Conservation (phyloP, 2,113 vertebrate genomes). For the Rafetus swinhoei region DNA sequence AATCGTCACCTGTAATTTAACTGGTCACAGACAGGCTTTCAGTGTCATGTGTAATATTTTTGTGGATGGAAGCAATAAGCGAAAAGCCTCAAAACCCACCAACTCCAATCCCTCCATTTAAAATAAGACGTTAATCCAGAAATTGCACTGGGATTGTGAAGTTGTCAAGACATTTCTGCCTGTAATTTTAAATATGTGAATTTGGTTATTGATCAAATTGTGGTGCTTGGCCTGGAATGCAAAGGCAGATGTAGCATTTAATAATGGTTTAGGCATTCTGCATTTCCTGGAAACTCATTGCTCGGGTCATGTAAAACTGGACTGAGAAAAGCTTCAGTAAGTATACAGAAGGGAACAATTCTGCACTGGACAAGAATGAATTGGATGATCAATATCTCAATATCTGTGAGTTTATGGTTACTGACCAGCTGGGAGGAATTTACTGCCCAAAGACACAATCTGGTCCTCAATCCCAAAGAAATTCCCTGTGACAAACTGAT, state of each 20-base stretch:
- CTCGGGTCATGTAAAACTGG: conserved; percentile 6
- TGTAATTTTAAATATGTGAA: conserved; percentile 38
- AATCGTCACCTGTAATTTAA: neutral
- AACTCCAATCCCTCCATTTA: neutral
- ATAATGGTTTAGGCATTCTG: neutral
- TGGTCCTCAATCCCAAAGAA: neutral
- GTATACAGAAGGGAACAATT: neutral
- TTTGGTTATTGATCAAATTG: neutral
- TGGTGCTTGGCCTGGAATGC: conserved; percentile 17
- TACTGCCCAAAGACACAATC: neutral
- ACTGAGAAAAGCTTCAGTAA: neutral
- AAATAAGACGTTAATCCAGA: neutral
- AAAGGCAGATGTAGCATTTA: conserved; percentile 26
- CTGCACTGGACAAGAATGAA: neutral
- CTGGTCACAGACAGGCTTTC: accelerated
- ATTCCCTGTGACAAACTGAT: neutral
- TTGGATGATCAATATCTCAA: neutral
- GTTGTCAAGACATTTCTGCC: conserved; percentile 1
- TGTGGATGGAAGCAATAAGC: accelerated
- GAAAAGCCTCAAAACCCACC: neutral
- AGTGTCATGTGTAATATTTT: neutral
- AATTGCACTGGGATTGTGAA: neutral
- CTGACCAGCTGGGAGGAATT: neutral
- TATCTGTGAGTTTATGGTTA: neutral
- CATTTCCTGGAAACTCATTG: neutral